These are phyloP conservation scores for Solen grandis DNA, from an alignment of 1,140 invertebrate species.

Conservation along the genomic window DNA sequence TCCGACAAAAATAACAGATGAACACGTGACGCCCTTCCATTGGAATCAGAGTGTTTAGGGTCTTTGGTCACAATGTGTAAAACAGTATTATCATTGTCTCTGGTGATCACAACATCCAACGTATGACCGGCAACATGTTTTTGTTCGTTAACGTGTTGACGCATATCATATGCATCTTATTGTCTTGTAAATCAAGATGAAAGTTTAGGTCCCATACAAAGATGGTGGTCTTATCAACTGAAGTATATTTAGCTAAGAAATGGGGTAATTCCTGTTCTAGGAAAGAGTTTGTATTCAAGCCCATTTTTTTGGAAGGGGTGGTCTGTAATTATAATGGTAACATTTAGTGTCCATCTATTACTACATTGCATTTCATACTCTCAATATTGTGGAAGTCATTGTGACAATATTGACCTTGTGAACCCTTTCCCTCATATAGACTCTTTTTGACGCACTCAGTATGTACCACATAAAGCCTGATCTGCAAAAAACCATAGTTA, in stretches of 20 bases:
- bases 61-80: neutral
- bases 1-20: too few species aligned
- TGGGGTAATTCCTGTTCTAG: constrained; percentile 12
- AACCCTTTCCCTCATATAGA: too few species aligned
- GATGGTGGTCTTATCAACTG: constrained; percentile 10
- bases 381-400: constrained; percentile 4
- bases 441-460: too few species aligned
- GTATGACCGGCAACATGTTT: neutral
- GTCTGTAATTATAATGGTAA: constrained; percentile 12
- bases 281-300: constrained; percentile 23
- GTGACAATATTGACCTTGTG: neutral
- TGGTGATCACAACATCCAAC: too few species aligned
- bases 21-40: constrained; percentile 11
- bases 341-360: neutral
- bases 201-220: neutral
- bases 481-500: too few species aligned
- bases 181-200: constrained; percentile 15
- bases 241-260: constrained; percentile 19
- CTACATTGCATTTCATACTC: constrained; percentile 16
- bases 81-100: constrained; percentile 4
- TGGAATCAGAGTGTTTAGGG: constrained; percentile 9
- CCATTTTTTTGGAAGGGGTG: constrained; percentile 30
- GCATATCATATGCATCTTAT: neutral
- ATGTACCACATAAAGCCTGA: too few species aligned
- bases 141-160: neutral